These are phyloP conservation scores for Mus caroli DNA, from an alignment of 2,797 vertebrate species.

Conservation along the genomic window DNA sequence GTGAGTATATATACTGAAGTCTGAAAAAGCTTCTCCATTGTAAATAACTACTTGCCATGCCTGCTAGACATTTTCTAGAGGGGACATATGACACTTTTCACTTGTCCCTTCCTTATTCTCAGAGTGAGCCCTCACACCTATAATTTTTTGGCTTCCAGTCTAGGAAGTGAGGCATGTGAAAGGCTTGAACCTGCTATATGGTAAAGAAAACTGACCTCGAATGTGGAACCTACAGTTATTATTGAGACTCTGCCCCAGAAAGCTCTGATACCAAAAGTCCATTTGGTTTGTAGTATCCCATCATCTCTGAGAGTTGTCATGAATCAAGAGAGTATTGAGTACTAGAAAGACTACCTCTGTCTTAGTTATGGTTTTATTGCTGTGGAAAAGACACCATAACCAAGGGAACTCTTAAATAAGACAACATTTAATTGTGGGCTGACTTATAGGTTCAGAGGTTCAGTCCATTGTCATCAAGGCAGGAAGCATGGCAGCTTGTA, in stretches of 20 bases:
- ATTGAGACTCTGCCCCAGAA: not conserved
- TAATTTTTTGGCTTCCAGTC: not conserved
- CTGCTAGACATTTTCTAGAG: not conserved
- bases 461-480: not conserved
- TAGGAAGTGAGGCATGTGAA: not conserved
- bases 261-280: not conserved
- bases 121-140: not conserved
- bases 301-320: not conserved
- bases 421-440: not conserved
- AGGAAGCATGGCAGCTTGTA: not conserved
- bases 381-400: not conserved
- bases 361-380: not conserved
- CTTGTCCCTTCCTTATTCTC: not conserved
- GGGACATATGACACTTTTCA: not conserved
- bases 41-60: not conserved
- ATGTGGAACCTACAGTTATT: not conserved
- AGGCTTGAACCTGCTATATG: not conserved
- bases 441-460: not conserved
- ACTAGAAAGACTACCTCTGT: not conserved
- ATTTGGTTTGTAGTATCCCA: not conserved
- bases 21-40: not conserved
- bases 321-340: not conserved
- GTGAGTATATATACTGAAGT: not conserved
- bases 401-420: not conserved
- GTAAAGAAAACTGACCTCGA: not conserved